A percentile compares a stretch with the other conserved stretches of the same genome.
These are phyloP conservation scores for Xanthorhoe designata DNA, from an alignment of 2,888 invertebrate genomes.

Conservation along the genomic window DNA sequence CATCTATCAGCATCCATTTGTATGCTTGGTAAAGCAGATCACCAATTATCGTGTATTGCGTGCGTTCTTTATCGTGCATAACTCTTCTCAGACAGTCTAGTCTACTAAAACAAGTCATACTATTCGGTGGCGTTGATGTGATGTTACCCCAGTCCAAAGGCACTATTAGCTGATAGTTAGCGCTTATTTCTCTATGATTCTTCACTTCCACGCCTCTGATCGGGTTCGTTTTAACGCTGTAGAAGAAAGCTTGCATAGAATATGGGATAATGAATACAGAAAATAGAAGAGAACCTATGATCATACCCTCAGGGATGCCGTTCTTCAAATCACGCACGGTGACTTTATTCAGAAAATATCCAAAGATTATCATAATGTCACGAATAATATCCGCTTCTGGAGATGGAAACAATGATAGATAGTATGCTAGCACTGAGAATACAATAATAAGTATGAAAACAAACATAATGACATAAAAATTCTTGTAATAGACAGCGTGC, in stretches of 20 bases:
- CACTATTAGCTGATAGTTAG: conserved; percentile 33
- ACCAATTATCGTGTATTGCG: conserved; percentile 47
- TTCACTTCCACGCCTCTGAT: conserved; percentile 47
- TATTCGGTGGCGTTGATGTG: neutral
- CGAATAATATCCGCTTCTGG: conserved; percentile 39
- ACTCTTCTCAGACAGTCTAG: conserved; percentile 49
- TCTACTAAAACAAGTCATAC: conserved; percentile 42
- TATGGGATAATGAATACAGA: conserved; percentile 51
- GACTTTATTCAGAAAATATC: conserved; percentile 53
- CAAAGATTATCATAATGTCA: conserved; percentile 50
- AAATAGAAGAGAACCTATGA: conserved; percentile 48
- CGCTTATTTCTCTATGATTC: conserved; percentile 36
- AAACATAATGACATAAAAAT: conserved; percentile 20
- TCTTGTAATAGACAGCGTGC: conserved; percentile 36
- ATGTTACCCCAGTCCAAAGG: conserved; percentile 22
- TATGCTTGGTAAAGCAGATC: conserved; percentile 36
- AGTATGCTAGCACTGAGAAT: conserved; percentile 41
- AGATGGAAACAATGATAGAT: conserved; percentile 46
- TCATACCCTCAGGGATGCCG: conserved; percentile 44
- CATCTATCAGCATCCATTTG: conserved; percentile 45
- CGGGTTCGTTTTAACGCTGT: conserved; percentile 50
- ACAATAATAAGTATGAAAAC: conserved; percentile 40
- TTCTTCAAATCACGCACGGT: conserved; percentile 33
- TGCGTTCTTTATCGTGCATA: conserved; percentile 31
- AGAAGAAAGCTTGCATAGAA: conserved; percentile 50